Conservation (phyloP, 2,888 invertebrate species). For the Chironomus tentans region DNA sequence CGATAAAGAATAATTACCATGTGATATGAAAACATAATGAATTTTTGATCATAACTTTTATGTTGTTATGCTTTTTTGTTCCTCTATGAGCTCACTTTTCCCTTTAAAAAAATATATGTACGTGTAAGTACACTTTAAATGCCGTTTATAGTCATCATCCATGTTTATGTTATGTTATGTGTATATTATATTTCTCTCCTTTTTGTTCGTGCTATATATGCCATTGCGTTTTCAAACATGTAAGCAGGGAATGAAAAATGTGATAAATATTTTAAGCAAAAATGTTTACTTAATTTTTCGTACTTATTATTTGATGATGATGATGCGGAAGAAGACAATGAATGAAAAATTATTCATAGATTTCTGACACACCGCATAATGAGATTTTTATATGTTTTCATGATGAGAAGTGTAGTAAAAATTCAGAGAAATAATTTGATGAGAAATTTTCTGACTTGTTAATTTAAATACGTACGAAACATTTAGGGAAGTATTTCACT, state of each 20-base stretch:
- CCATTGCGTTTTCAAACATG: too few species aligned
- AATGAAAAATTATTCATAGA: constrained; percentile 20
- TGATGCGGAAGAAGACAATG: neutral
- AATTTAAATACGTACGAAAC: too few species aligned
- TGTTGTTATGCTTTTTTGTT: too few species aligned
- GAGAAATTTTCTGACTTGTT: too few species aligned
- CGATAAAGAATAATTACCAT: constrained; percentile 26
- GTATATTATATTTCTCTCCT: neutral
- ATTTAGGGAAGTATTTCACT: neutral
- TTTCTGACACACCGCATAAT: constrained; percentile 2
- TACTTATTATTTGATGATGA: neutral
- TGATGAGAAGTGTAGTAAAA: neutral
- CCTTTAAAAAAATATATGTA: neutral
- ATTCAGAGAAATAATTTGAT: neutral
- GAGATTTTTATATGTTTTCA: neutral
- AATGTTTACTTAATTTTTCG: neutral
- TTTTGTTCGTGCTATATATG: too few species aligned
- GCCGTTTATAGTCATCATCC: neutral
- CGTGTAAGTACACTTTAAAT: neutral
- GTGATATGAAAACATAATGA: constrained; percentile 25
- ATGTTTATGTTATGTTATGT: neutral
- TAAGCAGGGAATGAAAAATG: constrained; percentile 4
- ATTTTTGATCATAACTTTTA: constrained; percentile 5
- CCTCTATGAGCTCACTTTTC: too few species aligned
- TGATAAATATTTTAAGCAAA: neutral